These are phyloP conservation scores for Pseudopleuronectes americanus DNA, from an alignment of 2,797 vertebrate genomes.

Conservation along the genomic window DNA sequence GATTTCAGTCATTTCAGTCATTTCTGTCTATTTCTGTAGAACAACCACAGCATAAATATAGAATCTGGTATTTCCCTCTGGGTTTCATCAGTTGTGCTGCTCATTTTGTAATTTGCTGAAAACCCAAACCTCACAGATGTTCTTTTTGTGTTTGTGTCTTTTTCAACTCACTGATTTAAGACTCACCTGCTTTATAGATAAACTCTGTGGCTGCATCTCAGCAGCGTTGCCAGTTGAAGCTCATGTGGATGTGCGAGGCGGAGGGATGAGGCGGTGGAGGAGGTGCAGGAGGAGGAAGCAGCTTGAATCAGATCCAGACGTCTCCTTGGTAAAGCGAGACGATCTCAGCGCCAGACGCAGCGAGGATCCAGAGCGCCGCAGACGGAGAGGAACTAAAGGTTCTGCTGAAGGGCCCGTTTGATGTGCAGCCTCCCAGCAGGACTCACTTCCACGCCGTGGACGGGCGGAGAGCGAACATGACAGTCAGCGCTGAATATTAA, in stretches of 20 bases:
- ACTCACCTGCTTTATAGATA: conserved; percentile 31
- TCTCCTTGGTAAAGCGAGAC: conserved; percentile 26
- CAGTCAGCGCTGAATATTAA: conserved; percentile 77
- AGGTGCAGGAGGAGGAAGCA: conserved; percentile 33
- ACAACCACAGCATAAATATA: no score
- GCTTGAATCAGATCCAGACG: conserved; percentile 58
- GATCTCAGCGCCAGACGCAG: conserved; percentile 45
- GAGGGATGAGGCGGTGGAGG: conserved; percentile 25
- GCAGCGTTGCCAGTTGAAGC: conserved; percentile 28
- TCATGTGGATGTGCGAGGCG: conserved; percentile 38
- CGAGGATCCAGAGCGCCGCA: conserved; percentile 47
- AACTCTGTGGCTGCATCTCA: conserved; percentile 7
- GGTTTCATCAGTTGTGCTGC: no score
- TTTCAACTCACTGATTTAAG: no score
- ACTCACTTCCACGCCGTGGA: conserved; percentile 59
- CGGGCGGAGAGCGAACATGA: conserved; percentile 72
- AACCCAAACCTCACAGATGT: no score
- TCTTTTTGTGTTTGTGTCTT: neutral
- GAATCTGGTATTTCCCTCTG: no score
- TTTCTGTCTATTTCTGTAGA: no score
- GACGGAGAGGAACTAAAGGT: conserved; percentile 78
- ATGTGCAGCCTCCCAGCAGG: conserved; percentile 74
- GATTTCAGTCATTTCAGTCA: no score
- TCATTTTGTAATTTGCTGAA: no score
- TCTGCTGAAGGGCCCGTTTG: conserved; percentile 71